phyloP scores from a whole-genome alignment of 2,888 invertebrate species.

The Melinopterus prodromus region DNA sequence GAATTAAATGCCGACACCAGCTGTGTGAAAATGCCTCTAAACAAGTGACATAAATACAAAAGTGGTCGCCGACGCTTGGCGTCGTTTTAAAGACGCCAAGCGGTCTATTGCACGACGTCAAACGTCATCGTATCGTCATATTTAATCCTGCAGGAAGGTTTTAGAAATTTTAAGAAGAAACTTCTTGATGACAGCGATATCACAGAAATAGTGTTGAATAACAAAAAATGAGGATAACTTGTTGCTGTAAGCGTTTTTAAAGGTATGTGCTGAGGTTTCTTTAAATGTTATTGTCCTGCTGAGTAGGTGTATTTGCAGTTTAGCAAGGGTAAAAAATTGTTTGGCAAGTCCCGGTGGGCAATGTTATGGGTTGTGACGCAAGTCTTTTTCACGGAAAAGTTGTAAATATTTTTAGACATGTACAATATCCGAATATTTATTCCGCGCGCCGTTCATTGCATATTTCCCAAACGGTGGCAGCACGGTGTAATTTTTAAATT shows the following conservation, averaged over 20 bases:
- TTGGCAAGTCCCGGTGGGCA: slow-evolving; percentile 42
- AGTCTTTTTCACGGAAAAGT: slow-evolving; percentile 54
- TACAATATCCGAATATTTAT: slow-evolving; percentile 50
- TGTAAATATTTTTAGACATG: slow-evolving; percentile 59
- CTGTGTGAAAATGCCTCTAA: not conserved
- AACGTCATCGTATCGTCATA: not conserved
- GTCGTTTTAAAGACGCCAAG: slow-evolving; percentile 31
- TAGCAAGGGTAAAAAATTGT: slow-evolving; percentile 18
- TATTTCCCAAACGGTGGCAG: slow-evolving; percentile 70
- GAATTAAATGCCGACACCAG: not conserved
- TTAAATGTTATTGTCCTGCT: not conserved
- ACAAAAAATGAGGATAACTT: not conserved
- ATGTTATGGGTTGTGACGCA: slow-evolving; percentile 46
- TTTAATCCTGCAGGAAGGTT: not conserved
- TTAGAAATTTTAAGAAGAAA: too few species aligned
- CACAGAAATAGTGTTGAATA: slow-evolving; percentile 4
- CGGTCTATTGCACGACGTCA: slow-evolving; percentile 31
- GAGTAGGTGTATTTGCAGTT: not conserved
- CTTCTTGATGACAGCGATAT: not conserved
- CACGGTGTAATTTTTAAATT: slow-evolving; percentile 58
- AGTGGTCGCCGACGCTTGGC: slow-evolving; percentile 17
- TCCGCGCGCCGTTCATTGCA: slow-evolving; percentile 57
- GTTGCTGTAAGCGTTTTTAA: slow-evolving; percentile 11
- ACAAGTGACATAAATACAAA: slow-evolving; percentile 18
- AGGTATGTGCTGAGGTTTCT: slow-evolving; percentile 4